phyloP scores from a whole-genome alignment of 2,797 vertebrate species.

The Glyptemys insculpta region DNA sequence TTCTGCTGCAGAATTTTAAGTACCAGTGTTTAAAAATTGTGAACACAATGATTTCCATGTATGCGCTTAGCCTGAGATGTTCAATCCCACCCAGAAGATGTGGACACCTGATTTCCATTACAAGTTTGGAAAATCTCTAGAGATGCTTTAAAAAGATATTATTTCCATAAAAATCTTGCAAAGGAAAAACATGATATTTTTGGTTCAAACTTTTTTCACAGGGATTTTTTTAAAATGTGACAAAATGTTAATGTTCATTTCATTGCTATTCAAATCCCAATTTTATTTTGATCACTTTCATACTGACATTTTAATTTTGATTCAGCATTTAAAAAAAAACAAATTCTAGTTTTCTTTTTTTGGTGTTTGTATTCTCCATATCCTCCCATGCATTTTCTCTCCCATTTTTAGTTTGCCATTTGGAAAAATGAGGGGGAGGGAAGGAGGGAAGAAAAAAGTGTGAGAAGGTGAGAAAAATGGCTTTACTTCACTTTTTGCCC shows the following conservation, averaged over 20 bases:
- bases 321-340: neutral
- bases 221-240: neutral
- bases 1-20: too few species aligned
- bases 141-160: neutral
- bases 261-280: neutral
- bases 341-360: neutral
- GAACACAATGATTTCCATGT: too few species aligned
- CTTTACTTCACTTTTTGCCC: too few species aligned
- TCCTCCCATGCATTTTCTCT: neutral
- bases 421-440: neutral
- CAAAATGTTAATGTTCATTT: neutral
- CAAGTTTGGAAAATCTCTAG: neutral
- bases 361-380: neutral
- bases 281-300: neutral
- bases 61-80: too few species aligned
- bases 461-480: neutral
- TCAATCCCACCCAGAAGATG: too few species aligned
- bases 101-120: neutral
- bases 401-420: neutral
- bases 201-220: neutral
- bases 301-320: neutral
- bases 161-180: neutral
- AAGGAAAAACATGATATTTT: neutral
- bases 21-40: too few species aligned
- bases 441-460: neutral